phyloP scores from a whole-genome alignment of 2,888 invertebrate species.

The Dysmachus trigonus region DNA sequence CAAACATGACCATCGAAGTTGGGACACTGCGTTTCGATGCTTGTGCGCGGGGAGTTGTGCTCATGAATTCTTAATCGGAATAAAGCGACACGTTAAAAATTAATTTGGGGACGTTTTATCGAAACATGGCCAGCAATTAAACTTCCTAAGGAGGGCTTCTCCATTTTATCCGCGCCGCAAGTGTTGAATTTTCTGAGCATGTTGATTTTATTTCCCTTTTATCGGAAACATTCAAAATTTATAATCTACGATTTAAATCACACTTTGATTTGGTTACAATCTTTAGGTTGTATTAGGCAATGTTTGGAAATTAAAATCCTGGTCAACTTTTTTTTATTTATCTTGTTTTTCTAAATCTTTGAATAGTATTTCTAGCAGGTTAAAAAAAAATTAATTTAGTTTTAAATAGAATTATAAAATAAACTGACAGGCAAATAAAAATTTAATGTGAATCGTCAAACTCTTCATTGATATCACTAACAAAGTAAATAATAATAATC shows the following conservation, averaged over 20 bases:
- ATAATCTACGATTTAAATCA: background rate
- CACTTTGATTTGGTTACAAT: background rate
- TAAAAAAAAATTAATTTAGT: too few species aligned
- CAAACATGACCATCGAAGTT: conserved; percentile 43
- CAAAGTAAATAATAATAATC: too few species aligned
- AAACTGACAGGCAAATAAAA: too few species aligned
- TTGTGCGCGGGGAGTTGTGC: background rate
- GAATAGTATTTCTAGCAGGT: too few species aligned
- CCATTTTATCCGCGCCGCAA: background rate
- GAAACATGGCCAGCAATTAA: conserved; percentile 48
- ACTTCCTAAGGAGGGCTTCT: conserved; percentile 20
- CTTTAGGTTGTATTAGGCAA: background rate
- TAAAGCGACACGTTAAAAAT: conserved; percentile 47
- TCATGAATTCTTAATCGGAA: conserved; percentile 47
- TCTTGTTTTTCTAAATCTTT: background rate
- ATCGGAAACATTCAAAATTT: conserved; percentile 12
- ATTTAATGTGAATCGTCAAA: too few species aligned
- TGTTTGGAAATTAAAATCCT: too few species aligned
- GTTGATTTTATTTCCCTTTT: background rate
- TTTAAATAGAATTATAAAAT: too few species aligned
- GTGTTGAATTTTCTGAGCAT: background rate
- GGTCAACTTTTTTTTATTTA: background rate
- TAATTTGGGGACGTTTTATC: conserved; percentile 48
- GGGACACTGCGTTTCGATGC: background rate
- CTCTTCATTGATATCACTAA: too few species aligned